Conservation (phyloP, 1,140 invertebrate species). For the Macrobrachium rosenbergii region DNA sequence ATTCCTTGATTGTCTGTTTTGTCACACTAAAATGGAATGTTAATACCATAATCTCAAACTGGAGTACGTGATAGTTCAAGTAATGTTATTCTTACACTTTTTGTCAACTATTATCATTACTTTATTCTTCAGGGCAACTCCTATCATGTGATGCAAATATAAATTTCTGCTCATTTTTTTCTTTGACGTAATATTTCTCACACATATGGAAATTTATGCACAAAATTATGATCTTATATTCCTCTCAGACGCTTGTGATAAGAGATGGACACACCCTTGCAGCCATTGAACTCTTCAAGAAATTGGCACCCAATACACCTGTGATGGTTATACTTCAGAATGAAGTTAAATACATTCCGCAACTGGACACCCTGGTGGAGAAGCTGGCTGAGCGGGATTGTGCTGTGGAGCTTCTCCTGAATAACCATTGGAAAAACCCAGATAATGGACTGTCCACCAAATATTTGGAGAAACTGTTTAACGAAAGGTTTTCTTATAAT, state of each 20-base stretch:
- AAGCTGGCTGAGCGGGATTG: conserved; percentile 15
- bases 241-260: conserved; percentile 24
- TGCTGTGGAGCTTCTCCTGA: conserved; percentile 13
- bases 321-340: conserved; percentile 30
- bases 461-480: background rate
- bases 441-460: conserved; percentile 18
- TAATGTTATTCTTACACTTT: too few relatives aligned
- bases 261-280: conserved; percentile 42
- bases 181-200: too few relatives aligned
- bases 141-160: too few relatives aligned
- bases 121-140: too few relatives aligned
- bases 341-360: conserved; percentile 32
- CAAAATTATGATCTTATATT: background rate
- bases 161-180: too few relatives aligned
- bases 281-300: conserved; percentile 4
- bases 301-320: background rate
- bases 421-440: conserved; percentile 39
- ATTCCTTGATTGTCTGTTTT: too few relatives aligned
- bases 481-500: background rate
- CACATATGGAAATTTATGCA: too few relatives aligned
- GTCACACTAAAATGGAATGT: too few relatives aligned
- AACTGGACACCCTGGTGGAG: conserved; percentile 18
- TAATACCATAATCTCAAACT: too few relatives aligned
- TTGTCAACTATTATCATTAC: too few relatives aligned
- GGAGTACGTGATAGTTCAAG: too few relatives aligned